phyloP scores from a whole-genome alignment of 2,113 vertebrate species.

The Microcebus tavaratra region DNA sequence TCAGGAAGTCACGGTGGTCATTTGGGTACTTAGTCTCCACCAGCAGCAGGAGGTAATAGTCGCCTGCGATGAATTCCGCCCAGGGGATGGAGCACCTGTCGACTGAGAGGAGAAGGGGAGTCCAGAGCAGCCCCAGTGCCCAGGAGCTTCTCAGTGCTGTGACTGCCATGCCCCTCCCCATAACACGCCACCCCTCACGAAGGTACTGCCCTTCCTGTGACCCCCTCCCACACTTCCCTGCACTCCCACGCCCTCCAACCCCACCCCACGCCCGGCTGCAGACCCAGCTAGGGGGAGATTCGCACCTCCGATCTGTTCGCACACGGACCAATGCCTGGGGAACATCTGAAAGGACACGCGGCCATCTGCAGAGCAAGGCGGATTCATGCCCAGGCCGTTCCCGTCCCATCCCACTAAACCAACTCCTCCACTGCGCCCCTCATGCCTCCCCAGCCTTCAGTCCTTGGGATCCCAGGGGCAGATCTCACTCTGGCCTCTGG shows the following conservation, averaged over 20 bases:
- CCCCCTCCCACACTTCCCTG: not conserved
- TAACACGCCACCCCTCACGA: not conserved
- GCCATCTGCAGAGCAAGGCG: conserved; percentile 48
- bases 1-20: fast-evolving
- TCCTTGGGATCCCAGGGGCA: no score
- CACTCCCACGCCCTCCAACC: not conserved
- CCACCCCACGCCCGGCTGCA: not conserved
- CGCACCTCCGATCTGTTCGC: not conserved
- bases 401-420: not conserved
- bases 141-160: not conserved
- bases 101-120: not conserved
- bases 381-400: not conserved
- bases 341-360: conserved; percentile 45
- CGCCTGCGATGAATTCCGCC: fast-evolving
- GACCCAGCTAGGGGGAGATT: not conserved
- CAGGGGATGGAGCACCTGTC: conserved; percentile 55
- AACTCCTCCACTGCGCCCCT: fast-evolving
- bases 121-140: not conserved
- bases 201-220: not conserved
- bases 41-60: conserved; percentile 3
- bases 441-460: fast-evolving
- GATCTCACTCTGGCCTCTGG: not conserved
- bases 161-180: not conserved
- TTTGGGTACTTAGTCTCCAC: fast-evolving
- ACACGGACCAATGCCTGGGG: conserved; percentile 18